A percentile compares a stretch with the other conserved stretches of the same genome.
Conservation (phyloP, 92 coral and sea anemone genomes). For the Galaxea fascicularis region DNA sequence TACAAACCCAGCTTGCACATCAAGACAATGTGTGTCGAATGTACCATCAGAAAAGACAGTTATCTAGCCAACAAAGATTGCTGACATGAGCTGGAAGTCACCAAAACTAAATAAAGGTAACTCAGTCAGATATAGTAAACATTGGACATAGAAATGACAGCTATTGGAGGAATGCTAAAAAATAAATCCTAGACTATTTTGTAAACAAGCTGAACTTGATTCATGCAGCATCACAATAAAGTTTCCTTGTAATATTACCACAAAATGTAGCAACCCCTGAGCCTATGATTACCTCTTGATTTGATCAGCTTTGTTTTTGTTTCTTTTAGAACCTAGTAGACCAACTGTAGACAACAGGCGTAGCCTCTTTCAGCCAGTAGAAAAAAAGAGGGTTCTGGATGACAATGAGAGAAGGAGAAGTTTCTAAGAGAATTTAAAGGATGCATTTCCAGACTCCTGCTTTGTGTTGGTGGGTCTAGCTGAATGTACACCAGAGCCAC, state of each 20-base stretch:
- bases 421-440: conserved; percentile 35
- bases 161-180: conserved; percentile 37
- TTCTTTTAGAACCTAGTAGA: conserved; percentile 54
- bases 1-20: conserved; percentile 66
- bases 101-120: conserved; percentile 74
- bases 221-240: conserved; percentile 56
- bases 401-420: conserved; percentile 47
- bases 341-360: conserved; percentile 64
- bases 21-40: conserved; percentile 72
- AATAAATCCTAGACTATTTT: conserved; percentile 38
- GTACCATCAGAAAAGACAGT: conserved; percentile 66
- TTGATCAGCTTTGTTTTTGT: conserved; percentile 35
- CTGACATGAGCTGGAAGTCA: conserved; percentile 75
- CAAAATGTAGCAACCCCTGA: conserved; percentile 47
- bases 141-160: conserved; percentile 19
- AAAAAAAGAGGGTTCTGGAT: conserved; percentile 27
- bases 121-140: conserved; percentile 24
- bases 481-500: conserved; percentile 23
- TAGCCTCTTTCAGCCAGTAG: conserved; percentile 45
- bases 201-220: conserved; percentile 55
- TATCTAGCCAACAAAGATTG: conserved; percentile 60
- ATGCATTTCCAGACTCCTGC: conserved; percentile 53
- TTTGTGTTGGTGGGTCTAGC: conserved; percentile 32
- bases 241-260: conserved; percentile 35
- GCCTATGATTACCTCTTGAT: conserved; percentile 52